phyloP scores from a whole-genome alignment of 2,888 invertebrate species.

The Willowsia nigromaculata region DNA sequence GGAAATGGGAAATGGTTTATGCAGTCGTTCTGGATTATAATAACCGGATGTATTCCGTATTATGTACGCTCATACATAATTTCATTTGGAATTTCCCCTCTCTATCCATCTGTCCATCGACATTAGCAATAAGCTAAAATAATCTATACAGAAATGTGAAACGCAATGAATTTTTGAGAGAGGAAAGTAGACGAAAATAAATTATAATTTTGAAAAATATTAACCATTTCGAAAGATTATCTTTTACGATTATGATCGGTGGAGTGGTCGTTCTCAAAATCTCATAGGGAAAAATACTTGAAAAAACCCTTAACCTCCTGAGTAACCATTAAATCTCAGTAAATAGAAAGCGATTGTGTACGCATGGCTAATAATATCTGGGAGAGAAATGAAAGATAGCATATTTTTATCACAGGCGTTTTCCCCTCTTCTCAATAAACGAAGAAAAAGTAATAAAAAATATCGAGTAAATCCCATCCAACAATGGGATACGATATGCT shows the following conservation, averaged over 20 bases:
- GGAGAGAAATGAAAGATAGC: neutral
- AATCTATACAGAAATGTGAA: neutral
- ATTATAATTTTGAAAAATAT: neutral
- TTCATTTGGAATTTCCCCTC: neutral
- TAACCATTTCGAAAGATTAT: neutral
- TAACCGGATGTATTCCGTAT: slow-evolving; percentile 75
- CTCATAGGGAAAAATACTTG: neutral
- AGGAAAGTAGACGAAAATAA: neutral
- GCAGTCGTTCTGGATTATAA: slow-evolving; percentile 41
- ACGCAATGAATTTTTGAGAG: neutral
- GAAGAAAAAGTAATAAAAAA: neutral
- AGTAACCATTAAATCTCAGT: slow-evolving; percentile 16
- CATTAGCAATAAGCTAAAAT: neutral
- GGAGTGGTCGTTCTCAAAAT: neutral
- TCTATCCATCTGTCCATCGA: neutral
- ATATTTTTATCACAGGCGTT: neutral
- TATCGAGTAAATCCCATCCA: too few species aligned
- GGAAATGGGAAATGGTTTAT: neutral
- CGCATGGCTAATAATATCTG: neutral
- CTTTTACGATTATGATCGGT: neutral
- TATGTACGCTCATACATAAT: neutral
- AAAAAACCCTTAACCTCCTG: neutral
- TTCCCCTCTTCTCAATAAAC: neutral
- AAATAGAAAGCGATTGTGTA: too few species aligned
- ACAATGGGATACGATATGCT: too few species aligned